Evolutionary conservation across 2,113 vertebrate species (phyloP), one percentile per base, ranked within the genome.

Genomic region (Cyprinus carpio): DNA sequence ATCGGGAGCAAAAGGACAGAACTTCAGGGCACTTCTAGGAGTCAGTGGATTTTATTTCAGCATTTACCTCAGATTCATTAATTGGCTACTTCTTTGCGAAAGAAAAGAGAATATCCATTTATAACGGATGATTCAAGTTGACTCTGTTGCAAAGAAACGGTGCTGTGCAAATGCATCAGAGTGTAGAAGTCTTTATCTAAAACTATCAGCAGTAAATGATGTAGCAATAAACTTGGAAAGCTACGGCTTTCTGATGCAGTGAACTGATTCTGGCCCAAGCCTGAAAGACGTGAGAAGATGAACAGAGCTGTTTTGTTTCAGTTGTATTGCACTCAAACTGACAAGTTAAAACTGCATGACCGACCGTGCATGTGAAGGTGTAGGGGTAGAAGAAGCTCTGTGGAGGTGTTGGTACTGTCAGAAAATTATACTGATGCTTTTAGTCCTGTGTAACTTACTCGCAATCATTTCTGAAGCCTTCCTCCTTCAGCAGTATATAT

Each of bases 341-440:
- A 92, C 93, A 94, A 93, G 94, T 95, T 94, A 94, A 94, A 96
- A 93, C 93, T 96, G 92, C 90, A 90, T 87, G 90, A 75, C 40
- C 43, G 12, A n/a, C 69, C 9, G 2, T 7, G n/a, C n/a, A n/a
- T n/a, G 72, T 83, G n/a, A 31, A 71, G 75, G 31, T 84, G 65
- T 67, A 83, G 67, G 27, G 40, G 29, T 7, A 8, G 51, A 20
- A 31, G 9, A 81, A 37, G 78, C 91, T 93, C 90, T 89, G 67
- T 89, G 88, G 92, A 89, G 77, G 85, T n/a, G n/a, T 81, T 88
- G 16, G 20, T 76, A 84, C 69, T 65, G 86, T 84, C 40, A 29
- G 25, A 82, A 88, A 90, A 88, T 88, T 51, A 83, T 79, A 71
- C 64, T 80, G 65, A 12, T 86, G 54, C 11, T 43, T 1, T 43